These are phyloP conservation scores for Anser cygnoides DNA, from an alignment of 2,113 vertebrate species.

Conservation along the genomic window DNA sequence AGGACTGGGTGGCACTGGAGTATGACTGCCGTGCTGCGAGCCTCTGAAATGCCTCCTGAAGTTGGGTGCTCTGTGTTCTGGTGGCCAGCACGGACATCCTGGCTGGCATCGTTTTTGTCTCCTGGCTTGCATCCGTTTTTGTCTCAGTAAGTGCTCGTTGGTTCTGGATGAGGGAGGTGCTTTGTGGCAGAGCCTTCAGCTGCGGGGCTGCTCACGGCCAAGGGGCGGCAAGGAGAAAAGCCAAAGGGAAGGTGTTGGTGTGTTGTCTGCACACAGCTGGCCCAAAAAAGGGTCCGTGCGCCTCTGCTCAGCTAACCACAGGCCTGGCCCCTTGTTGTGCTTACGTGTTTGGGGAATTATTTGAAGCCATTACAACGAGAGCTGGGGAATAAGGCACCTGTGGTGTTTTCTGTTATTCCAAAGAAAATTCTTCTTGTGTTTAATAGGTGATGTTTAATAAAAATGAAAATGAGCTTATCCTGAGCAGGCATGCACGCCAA, in stretches of 20 bases:
- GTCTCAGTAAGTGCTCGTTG: rapidly evolving
- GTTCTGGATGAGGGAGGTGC: background rate
- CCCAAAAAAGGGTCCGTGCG: background rate
- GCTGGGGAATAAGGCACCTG: constrained; percentile 45
- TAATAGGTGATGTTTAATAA: constrained; percentile 72
- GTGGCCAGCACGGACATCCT: rapidly evolving
- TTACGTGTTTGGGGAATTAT: background rate
- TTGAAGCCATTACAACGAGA: background rate
- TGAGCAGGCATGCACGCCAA: constrained; percentile 61
- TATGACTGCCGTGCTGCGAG: rapidly evolving
- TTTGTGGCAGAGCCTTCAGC: background rate
- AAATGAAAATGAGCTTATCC: constrained; percentile 74
- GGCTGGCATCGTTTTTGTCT: rapidly evolving
- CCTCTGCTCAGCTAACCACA: background rate
- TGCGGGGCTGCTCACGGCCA: background rate
- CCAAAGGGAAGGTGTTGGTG: background rate
- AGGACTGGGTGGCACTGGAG: background rate
- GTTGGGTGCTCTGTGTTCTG: background rate
- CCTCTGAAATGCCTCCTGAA: background rate
- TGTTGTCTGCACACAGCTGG: background rate
- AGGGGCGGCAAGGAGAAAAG: background rate
- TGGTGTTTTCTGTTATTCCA: constrained; percentile 50
- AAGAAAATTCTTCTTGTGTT: constrained; percentile 58
- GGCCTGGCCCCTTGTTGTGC: background rate
- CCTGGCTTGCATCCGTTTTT: background rate